Evolutionary conservation across 2,113 vertebrate species (phyloP).

Genomic region (Pollachius pollachius): DNA sequence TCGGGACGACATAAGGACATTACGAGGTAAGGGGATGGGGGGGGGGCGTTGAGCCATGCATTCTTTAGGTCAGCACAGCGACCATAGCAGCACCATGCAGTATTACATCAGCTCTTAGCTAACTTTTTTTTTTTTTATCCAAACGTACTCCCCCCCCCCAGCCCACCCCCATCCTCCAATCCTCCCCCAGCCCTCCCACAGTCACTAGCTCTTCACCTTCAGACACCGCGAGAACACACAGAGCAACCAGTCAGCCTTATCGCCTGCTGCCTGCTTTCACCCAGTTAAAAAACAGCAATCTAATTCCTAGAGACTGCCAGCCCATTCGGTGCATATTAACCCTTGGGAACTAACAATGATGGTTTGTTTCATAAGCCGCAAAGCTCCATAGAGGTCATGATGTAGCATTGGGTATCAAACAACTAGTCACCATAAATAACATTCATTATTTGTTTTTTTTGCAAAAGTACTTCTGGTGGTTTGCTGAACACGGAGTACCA

Average conservation of each 20-base stretch:
- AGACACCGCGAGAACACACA: not conserved
- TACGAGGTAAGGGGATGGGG: constrained; percentile 52
- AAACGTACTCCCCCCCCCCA: constrained; percentile 25
- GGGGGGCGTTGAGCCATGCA: constrained; percentile 85
- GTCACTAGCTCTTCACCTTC: constrained; percentile 8
- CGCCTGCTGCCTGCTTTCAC: too few species aligned
- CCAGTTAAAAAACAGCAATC: not conserved
- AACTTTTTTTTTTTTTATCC: constrained; percentile 20
- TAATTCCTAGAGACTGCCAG: constrained; percentile 1
- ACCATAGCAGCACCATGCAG: constrained; percentile 61
- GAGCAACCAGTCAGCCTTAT: not conserved
- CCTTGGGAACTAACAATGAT: constrained; percentile 3
- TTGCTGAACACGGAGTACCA: not conserved
- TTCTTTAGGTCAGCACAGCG: constrained; percentile 63
- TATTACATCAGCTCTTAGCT: constrained; percentile 49
- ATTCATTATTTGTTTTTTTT: constrained; percentile 1
- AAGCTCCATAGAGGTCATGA: constrained; percentile 18
- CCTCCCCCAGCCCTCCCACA: constrained; percentile 5
- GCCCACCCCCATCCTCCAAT: constrained; percentile 6
- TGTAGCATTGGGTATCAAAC: constrained; percentile 22
- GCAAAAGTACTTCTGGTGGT: not conserved
- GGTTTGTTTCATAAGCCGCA: constrained; percentile 4
- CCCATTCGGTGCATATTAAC: not conserved
- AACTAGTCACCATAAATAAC: constrained; percentile 2
- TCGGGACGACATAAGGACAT: not conserved